A percentile compares a stretch with the other conserved stretches of the same genome.
These are phyloP conservation scores for Mantis religiosa DNA, from an alignment of 2,888 invertebrate genomes.

Conservation along the genomic window DNA sequence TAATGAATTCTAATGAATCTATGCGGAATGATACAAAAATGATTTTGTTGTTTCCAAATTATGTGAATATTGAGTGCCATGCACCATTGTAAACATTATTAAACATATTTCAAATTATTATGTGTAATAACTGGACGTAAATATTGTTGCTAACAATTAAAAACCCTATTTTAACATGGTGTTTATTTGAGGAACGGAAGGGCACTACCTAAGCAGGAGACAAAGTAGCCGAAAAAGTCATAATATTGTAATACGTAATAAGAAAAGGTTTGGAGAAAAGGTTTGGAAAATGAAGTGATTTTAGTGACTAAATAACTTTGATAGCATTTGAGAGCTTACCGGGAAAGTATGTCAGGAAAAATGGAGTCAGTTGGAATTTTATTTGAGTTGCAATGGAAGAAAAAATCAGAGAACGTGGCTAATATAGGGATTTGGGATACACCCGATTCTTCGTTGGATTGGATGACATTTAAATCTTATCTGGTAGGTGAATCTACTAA, in stretches of 20 bases:
- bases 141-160: too few species aligned
- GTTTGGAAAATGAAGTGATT: not conserved
- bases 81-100: too few species aligned
- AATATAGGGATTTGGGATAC: slow-evolving; percentile 46
- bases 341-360: slow-evolving; percentile 14
- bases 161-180: not conserved
- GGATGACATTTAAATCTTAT: slow-evolving; percentile 47
- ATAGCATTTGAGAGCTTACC: not conserved
- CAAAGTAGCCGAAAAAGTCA: not conserved
- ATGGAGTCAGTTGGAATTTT: slow-evolving; percentile 39
- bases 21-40: too few species aligned
- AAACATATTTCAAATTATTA: too few species aligned
- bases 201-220: not conserved
- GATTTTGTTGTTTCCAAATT: too few species aligned
- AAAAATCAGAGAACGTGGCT: slow-evolving; percentile 40
- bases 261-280: not conserved
- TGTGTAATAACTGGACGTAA: too few species aligned
- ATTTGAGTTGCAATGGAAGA: slow-evolving; percentile 46
- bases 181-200: not conserved
- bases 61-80: too few species aligned
- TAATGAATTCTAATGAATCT: too few species aligned
- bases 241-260: not conserved
- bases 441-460: slow-evolving; percentile 44
- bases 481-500: slow-evolving; percentile 40
- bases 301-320: not conserved